Evolutionary conservation across 2,113 vertebrate species (phyloP).

Genomic region (Phodopus roborovskii): DNA sequence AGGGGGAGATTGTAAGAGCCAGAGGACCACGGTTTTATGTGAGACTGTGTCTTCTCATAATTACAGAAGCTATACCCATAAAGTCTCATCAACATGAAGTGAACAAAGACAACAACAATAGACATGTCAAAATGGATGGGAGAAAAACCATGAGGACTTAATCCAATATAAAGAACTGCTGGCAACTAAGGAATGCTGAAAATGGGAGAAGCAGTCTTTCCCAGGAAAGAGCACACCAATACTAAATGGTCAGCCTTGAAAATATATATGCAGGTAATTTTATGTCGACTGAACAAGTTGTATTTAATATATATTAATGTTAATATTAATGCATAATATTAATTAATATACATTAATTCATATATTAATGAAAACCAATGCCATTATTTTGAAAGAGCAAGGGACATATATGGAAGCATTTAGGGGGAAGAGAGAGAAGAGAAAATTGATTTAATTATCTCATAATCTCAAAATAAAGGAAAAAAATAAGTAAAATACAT

Average conservation of each 20-base stretch:
- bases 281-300: neutral
- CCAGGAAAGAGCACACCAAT: neutral
- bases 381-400: neutral
- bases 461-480: neutral
- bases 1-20: neutral
- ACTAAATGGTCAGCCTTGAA: neutral
- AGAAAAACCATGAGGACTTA: neutral
- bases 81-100: neutral
- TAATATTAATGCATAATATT: no score
- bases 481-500: neutral
- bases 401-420: neutral
- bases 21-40: neutral
- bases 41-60: neutral
- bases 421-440: neutral
- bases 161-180: neutral
- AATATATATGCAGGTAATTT: neutral
- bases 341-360: no score
- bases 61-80: neutral
- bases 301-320: neutral
- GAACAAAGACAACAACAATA: neutral
- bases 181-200: neutral
- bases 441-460: neutral
- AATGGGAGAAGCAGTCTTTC: neutral
- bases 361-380: neutral
- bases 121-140: neutral